These are phyloP conservation scores for Psettodes erumei DNA, from an alignment of 2,113 vertebrate species.

Conservation along the genomic window DNA sequence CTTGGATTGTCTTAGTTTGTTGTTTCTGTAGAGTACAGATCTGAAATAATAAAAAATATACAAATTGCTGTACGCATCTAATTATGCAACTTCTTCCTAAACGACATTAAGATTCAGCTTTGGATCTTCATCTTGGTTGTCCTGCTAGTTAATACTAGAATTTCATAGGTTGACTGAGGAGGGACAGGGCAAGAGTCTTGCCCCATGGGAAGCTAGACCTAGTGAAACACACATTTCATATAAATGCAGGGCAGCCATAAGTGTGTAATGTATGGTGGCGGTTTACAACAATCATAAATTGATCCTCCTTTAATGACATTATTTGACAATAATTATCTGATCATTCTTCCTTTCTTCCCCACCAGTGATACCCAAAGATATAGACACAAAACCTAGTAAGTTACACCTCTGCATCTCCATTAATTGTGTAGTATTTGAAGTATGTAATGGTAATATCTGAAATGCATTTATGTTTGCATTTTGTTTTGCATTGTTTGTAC, in stretches of 20 bases:
- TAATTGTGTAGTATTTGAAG: not conserved
- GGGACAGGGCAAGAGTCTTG: not conserved
- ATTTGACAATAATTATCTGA: not conserved
- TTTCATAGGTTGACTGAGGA: not conserved
- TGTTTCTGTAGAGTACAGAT: too few species aligned
- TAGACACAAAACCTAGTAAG: conserved; percentile 49
- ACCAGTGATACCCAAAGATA: conserved; percentile 15
- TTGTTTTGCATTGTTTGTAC: not conserved
- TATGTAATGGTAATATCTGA: not conserved
- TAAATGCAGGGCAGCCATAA: too few species aligned
- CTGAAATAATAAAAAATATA: too few species aligned
- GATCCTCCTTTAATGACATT: not conserved
- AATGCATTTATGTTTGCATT: not conserved
- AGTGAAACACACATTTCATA: too few species aligned
- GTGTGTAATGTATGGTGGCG: too few species aligned
- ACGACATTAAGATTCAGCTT: not conserved
- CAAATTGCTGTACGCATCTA: too few species aligned
- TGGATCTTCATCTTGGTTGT: not conserved
- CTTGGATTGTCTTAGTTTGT: too few species aligned
- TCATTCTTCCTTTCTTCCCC: not conserved
- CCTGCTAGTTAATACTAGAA: not conserved
- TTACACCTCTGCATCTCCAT: not conserved
- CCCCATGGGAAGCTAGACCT: not conserved
- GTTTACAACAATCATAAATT: not conserved
- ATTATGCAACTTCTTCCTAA: not conserved